Conservation (phyloP, 2,888 invertebrate genomes). For the Stictocephala bisonia region DNA sequence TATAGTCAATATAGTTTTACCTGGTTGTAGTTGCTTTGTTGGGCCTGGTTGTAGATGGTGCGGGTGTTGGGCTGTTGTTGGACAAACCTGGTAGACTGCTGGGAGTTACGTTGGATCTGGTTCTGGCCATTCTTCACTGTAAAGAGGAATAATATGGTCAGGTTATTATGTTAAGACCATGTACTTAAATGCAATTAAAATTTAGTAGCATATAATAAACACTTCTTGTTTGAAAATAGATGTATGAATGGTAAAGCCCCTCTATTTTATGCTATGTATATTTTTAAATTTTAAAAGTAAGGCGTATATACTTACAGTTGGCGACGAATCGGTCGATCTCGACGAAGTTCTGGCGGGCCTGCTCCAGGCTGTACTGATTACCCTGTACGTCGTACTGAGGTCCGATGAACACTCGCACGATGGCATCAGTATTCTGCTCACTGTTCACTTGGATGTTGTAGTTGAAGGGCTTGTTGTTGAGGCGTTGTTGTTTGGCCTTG, state of each 20-base stretch:
- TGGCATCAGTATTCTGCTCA: slow-evolving; percentile 69
- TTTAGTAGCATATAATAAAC: no score
- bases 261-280: no score
- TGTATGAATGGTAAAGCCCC: no score
- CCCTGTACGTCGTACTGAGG: slow-evolving; percentile 76
- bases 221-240: no score
- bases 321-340: slow-evolving; percentile 73
- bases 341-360: slow-evolving; percentile 70
- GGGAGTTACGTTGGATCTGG: slow-evolving; percentile 74
- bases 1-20: no score
- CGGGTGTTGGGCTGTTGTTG: slow-evolving; percentile 74
- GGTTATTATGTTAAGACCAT: no score
- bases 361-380: slow-evolving; percentile 62
- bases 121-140: slow-evolving; percentile 73
- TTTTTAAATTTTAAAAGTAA: no score
- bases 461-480: slow-evolving; percentile 75
- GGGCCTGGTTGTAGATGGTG: slow-evolving; percentile 62
- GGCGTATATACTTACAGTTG: slow-evolving; percentile 64
- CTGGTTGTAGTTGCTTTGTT: slow-evolving; percentile 32
- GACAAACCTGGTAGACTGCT: slow-evolving; percentile 73
- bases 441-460: slow-evolving; percentile 70
- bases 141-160: slow-evolving; percentile 43
- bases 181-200: no score
- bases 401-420: slow-evolving; percentile 76
- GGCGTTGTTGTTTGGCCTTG: slow-evolving; percentile 70